Evolutionary conservation across 2,797 vertebrate species (phyloP).

Genomic region (Geotrypetes seraphini): DNA sequence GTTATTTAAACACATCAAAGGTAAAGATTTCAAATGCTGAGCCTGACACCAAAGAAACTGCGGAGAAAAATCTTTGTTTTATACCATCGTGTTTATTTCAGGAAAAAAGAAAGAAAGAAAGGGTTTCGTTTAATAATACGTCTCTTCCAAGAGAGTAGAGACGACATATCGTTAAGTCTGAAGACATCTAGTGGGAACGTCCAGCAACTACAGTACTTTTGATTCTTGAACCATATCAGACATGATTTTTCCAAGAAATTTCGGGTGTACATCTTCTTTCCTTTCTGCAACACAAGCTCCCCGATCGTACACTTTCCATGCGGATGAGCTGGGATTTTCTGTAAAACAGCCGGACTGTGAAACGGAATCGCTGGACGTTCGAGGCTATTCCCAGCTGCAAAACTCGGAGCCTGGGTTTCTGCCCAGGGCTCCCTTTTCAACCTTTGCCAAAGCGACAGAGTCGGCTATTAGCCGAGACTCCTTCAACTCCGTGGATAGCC

Average conservation of each 20-base stretch:
- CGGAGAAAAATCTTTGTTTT: constrained; percentile 23
- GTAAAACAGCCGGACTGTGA: background rate
- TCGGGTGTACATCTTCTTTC: background rate
- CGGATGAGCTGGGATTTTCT: background rate
- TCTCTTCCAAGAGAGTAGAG: constrained; percentile 8
- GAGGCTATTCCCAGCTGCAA: background rate
- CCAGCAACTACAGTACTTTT: constrained; percentile 41
- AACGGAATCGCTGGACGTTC: background rate
- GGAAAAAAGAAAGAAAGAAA: background rate
- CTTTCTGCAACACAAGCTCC: too few relatives aligned
- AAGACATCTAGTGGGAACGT: constrained; percentile 66
- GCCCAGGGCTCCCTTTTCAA: background rate
- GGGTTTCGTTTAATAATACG: background rate
- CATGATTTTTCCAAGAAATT: background rate
- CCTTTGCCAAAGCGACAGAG: background rate
- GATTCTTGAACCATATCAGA: background rate
- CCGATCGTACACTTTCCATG: background rate
- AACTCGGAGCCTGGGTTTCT: background rate
- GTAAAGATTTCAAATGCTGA: constrained; percentile 48
- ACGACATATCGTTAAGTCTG: constrained; percentile 46
- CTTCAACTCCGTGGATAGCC: background rate
- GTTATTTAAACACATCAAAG: constrained; percentile 56
- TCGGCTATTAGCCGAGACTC: background rate
- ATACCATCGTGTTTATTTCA: constrained; percentile 11
- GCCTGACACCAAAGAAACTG: constrained; percentile 3